These are phyloP conservation scores for Carabus problematicus DNA, from an alignment of 2,888 invertebrate species.

Conservation along the genomic window DNA sequence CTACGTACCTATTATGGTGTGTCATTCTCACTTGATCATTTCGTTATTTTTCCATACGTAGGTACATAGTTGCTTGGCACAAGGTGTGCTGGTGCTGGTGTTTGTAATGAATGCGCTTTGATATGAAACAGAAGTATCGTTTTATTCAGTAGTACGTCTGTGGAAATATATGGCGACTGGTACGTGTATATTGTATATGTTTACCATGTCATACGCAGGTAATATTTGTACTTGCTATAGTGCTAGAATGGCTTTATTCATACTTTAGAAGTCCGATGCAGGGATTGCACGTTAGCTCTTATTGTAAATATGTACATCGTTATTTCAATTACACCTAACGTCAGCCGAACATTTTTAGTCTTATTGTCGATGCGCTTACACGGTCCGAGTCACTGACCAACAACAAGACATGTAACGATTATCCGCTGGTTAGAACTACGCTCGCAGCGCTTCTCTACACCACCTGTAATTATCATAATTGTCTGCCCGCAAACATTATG, in stretches of 20 bases:
- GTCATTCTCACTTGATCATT: background rate
- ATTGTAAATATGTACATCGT: constrained; percentile 13
- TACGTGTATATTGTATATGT: constrained; percentile 11
- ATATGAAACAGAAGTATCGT: constrained; percentile 33
- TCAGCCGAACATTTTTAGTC: constrained; percentile 6
- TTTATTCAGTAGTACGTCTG: constrained; percentile 17
- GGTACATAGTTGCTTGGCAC: too few relatives aligned
- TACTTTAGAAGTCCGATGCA: background rate
- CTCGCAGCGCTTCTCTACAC: constrained; percentile 1
- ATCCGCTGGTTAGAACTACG: constrained; percentile 1
- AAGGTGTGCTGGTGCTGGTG: too few relatives aligned
- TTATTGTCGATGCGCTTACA: background rate
- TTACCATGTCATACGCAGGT: constrained; percentile 5
- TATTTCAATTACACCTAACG: constrained; percentile 20
- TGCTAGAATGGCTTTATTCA: background rate
- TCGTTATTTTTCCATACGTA: background rate
- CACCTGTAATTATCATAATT: constrained; percentile 19
- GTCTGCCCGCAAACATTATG: constrained; percentile 20
- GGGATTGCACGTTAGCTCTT: background rate
- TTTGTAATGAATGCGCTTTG: constrained; percentile 24
- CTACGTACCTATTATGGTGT: too few relatives aligned
- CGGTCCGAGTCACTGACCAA: constrained; percentile 15
- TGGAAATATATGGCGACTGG: constrained; percentile 15
- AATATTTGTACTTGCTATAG: too few relatives aligned
- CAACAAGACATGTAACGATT: background rate